Conservation (phyloP, 1,140 invertebrate genomes). For the Penaeus japonicus region DNA sequence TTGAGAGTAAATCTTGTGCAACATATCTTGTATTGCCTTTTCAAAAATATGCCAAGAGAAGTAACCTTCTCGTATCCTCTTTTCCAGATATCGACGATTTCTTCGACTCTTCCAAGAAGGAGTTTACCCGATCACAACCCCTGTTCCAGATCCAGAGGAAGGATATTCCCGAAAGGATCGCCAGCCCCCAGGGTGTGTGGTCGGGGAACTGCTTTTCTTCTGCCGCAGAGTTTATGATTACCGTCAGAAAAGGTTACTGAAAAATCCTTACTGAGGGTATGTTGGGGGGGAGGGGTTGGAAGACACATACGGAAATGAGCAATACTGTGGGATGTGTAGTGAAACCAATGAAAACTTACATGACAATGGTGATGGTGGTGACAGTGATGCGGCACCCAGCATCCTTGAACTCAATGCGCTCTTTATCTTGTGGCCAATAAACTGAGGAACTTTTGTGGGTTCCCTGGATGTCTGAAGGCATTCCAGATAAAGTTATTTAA, state of each 20-base stretch:
- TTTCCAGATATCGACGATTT: constrained; percentile 72
- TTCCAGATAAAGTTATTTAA: constrained; percentile 49
- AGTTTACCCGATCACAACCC: constrained; percentile 68
- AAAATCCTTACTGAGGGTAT: constrained; percentile 65
- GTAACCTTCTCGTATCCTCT: neutral
- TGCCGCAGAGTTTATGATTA: constrained; percentile 95
- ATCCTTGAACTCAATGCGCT: constrained; percentile 45
- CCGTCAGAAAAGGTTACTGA: constrained; percentile 73
- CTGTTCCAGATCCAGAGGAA: constrained; percentile 69
- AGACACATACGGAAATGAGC: neutral
- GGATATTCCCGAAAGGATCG: constrained; percentile 68
- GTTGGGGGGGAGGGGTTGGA: constrained; percentile 40
- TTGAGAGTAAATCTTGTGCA: too few relatives aligned
- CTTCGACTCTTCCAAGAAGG: constrained; percentile 72
- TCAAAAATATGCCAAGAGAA: too few relatives aligned
- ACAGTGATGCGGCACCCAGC: neutral
- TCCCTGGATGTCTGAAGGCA: constrained; percentile 20
- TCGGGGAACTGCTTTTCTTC: constrained; percentile 89
- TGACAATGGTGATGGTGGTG: constrained; percentile 24
- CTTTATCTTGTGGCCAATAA: constrained; percentile 52
- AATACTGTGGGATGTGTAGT: neutral
- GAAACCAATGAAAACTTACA: neutral
- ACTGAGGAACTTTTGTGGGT: constrained; percentile 14
- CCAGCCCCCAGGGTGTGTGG: constrained; percentile 78
- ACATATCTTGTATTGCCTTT: neutral